Conservation (phyloP, 2,113 vertebrate genomes). For the Cavia porcellus region DNA sequence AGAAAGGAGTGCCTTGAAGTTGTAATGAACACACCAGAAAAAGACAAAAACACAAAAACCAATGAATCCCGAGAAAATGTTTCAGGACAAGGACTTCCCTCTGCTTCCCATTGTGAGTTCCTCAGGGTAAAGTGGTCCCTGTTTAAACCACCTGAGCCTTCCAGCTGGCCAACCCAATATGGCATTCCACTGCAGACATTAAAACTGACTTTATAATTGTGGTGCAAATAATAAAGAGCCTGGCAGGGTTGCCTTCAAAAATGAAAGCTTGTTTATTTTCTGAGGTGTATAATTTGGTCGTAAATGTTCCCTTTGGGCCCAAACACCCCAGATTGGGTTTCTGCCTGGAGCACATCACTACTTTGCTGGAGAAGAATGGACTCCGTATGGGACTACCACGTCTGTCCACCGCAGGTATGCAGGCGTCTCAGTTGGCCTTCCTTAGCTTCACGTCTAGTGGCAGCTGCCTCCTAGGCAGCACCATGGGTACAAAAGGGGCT, state of each 20-base stretch:
- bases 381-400: conserved; percentile 52
- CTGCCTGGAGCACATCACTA: conserved; percentile 80
- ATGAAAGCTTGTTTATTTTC: conserved; percentile 85
- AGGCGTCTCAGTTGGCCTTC: conserved; percentile 17
- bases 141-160: conserved; percentile 67
- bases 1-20: conserved; percentile 67
- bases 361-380: conserved; percentile 71
- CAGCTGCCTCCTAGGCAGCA: not conserved
- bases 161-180: conserved; percentile 75
- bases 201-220: conserved; percentile 84
- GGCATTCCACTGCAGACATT: conserved; percentile 80
- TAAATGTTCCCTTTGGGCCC: conserved; percentile 84
- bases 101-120: conserved; percentile 56
- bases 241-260: conserved; percentile 79
- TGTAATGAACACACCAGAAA: conserved; percentile 42
- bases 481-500: not conserved
- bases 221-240: conserved; percentile 82
- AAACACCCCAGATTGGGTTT: conserved; percentile 77
- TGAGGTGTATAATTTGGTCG: conserved; percentile 84
- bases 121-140: conserved; percentile 64
- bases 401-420: not conserved
- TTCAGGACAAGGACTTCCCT: conserved; percentile 55
- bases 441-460: not conserved
- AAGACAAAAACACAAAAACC: not conserved
- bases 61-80: conserved; percentile 64